Percentiles rank a stretch among this genome's conserved stretches.
Evolutionary conservation across 2,113 vertebrate species (phyloP).

Genomic region (Hydrochoerus hydrochaeris): DNA sequence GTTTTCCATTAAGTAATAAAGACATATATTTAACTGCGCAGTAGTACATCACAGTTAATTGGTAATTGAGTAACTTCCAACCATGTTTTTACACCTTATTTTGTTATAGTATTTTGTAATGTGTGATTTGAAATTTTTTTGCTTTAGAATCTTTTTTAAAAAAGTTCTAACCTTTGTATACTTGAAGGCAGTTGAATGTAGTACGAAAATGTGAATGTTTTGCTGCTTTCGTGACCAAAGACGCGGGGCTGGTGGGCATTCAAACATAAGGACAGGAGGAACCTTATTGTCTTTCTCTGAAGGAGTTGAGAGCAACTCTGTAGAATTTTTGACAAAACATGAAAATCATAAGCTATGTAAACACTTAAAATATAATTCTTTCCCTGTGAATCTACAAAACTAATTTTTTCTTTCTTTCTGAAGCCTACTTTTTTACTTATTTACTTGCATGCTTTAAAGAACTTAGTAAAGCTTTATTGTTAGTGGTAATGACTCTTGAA

Average conservation of each 20-base stretch:
- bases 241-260: not conserved
- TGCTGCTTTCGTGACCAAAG: slow-evolving; percentile 70
- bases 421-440: slow-evolving; percentile 38
- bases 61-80: slow-evolving; percentile 35
- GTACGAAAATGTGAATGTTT: slow-evolving; percentile 43
- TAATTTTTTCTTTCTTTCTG: not conserved
- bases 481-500: not conserved
- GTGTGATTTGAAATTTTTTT: not conserved
- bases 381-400: slow-evolving; percentile 12
- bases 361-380: slow-evolving; percentile 4
- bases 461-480: not conserved
- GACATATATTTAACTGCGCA: not conserved
- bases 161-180: slow-evolving; percentile 47
- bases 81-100: slow-evolving; percentile 44
- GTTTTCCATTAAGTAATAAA: slow-evolving; percentile 41
- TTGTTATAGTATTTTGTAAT: slow-evolving; percentile 59
- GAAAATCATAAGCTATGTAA: not conserved
- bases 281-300: not conserved
- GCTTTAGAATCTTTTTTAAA: not conserved
- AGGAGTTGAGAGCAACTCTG: slow-evolving; percentile 6
- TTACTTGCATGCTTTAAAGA: slow-evolving; percentile 3
- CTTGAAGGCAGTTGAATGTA: slow-evolving; percentile 62
- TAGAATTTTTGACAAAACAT: slow-evolving; percentile 7
- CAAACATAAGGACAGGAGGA: not conserved
- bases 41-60: slow-evolving; percentile 22